phyloP scores from a whole-genome alignment of 1,140 invertebrate genomes.

The Hormaphis cornu region DNA sequence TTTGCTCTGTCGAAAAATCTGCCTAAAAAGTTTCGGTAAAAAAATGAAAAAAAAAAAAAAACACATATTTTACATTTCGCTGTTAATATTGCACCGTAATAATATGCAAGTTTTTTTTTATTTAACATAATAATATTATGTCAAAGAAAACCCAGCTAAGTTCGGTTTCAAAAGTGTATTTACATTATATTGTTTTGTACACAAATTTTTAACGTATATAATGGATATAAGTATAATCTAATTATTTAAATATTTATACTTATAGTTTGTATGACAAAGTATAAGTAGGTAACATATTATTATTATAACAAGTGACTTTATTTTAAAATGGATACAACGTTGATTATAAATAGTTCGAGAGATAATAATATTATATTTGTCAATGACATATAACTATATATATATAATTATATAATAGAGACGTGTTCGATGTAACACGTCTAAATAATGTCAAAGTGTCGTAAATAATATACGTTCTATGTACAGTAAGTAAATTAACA shows the following conservation, averaged over 20 bases:
- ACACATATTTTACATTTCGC: too few species aligned
- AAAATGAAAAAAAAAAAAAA: too few species aligned
- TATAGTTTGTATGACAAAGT: neutral
- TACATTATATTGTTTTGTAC: conserved; percentile 20
- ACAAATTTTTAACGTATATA: neutral
- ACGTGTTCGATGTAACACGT: conserved; percentile 2
- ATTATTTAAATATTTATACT: neutral
- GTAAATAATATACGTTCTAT: neutral
- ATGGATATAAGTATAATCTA: neutral
- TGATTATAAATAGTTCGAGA: neutral
- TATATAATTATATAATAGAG: neutral
- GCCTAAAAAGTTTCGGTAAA: too few species aligned
- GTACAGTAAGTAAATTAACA: neutral
- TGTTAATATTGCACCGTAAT: too few species aligned
- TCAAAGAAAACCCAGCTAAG: neutral
- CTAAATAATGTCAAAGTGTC: neutral
- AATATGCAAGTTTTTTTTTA: too few species aligned
- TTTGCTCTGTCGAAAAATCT: too few species aligned
- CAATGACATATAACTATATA: too few species aligned
- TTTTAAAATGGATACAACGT: neutral
- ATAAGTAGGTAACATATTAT: conserved; percentile 7
- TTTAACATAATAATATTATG: too few species aligned
- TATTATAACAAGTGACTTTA: neutral
- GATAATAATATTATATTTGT: neutral
- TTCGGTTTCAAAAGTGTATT: conserved; percentile 28